Evolutionary conservation across 2,888 invertebrate species (phyloP), one percentile per base, ranked within the genome.

Genomic region (Pyrochroa serraticornis): DNA sequence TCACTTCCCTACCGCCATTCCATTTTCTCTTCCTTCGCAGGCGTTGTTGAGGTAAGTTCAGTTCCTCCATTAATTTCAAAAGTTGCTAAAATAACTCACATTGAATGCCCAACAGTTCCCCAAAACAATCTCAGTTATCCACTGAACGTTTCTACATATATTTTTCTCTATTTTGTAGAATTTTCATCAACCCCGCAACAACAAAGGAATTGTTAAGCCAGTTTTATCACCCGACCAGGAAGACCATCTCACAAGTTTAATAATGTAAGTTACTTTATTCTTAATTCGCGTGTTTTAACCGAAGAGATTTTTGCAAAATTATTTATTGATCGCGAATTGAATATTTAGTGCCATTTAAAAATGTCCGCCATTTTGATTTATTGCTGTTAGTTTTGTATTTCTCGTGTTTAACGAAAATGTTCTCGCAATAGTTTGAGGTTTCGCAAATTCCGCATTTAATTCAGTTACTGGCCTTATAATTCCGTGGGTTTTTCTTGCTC

Each of bases 11-110:
- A 22, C 22, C 22, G 22, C 22, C 22, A 22, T 22, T 22, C 2
- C 22, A 22, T 22, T 22, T 22, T 22, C 22, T 22, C 49, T 37
- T 12, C 36, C 31, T 32, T 14, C 35, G 44, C 44, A 48, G 58
- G 48, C 48, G 58, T 53, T 53, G 58, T 44, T 14, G 43, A 53
- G 58, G 58, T 58, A 46, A 58, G 58, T 12, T 7, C 8, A 13
- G 32, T 10, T 8, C 9, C 9, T 14, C 5, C 7, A 2, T 41
- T 41, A 12, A 30, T 7, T 41, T 41, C 31, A 14, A 41, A 31
- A 31, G 7, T 42, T 42, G 7, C 10, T 30, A 7, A 6, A 22
- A 22, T 13, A 6, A 30, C 38, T 33, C 32, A 45, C 45, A 8
- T 2, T 45, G 10, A 32, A 37, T 38, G n/a, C 22, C 30, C 1